A percentile compares a stretch with the other conserved stretches of the same genome.
Evolutionary conservation across 2,888 invertebrate species (phyloP).

Genomic region (Tenthredo notha): DNA sequence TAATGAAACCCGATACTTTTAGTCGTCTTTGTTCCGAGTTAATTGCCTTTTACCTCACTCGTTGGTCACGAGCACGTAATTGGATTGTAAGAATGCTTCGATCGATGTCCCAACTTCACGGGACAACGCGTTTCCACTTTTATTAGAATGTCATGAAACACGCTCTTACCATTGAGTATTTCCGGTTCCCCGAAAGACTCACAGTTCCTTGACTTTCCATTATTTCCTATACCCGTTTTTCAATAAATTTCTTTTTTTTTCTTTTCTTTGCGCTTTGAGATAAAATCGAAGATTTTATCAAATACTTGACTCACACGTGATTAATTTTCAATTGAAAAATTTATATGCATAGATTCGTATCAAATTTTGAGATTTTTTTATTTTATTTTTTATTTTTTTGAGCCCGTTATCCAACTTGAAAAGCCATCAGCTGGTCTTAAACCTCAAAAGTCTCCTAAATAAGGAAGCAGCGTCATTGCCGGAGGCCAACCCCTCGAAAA

Average conservation of each 20-base stretch:
- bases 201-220: slow-evolving; percentile 3
- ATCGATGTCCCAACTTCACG: slow-evolving; percentile 52
- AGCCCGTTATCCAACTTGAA: not conserved
- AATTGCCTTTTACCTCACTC: slow-evolving; percentile 51
- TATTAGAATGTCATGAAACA: slow-evolving; percentile 35
- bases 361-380: not conserved
- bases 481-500: not conserved
- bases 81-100: slow-evolving; percentile 48
- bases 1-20: slow-evolving; percentile 29
- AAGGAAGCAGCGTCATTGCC: not conserved
- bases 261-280: not conserved
- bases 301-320: not conserved
- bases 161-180: slow-evolving; percentile 23
- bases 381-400: not conserved
- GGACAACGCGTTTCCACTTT: slow-evolving; percentile 44
- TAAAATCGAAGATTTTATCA: not conserved
- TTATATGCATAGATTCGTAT: not conserved
- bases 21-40: slow-evolving; percentile 35
- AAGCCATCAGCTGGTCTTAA: not conserved
- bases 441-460: slow-evolving; percentile 18
- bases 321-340: not conserved
- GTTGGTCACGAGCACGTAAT: slow-evolving; percentile 37
- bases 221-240: not conserved
- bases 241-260: too few species aligned
- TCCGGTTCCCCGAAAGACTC: not conserved